Base-by-base conservation (phyloP, 1,140 invertebrate species). In the Caerostris darwini region DNA sequence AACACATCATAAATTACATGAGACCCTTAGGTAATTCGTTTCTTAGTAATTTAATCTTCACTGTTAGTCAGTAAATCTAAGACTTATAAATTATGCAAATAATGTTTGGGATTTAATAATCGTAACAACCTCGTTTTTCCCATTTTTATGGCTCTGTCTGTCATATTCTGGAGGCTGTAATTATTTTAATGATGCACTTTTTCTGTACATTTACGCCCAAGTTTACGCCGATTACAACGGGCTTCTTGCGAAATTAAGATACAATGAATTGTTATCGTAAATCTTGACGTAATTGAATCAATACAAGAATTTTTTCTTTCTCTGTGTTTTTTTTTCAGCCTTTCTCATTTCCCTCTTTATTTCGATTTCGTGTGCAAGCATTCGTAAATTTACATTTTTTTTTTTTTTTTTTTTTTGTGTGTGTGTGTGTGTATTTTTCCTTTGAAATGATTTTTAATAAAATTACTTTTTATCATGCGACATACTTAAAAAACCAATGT, bases 31-130 rank as follows among this genome's bases (percentile, higher is more conserved):
- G 7, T 12, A 77, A 77, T 50, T 77, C 53, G 34, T 50, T 77
- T 77, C 34, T 77, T 77, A 50, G 71, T 77, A 77, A 77, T 77
- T 77, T 77, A 50, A 77, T 77, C 71, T 77, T 3, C 12, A 12
- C 34, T 10, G 67, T 7, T 7, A 77, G 34, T 77, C 54, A 53
- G 17, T 53, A 69, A 89, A 89, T 89, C 87, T n/a, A 19, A 19
- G 19, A 54, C 50, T 67, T 56, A 89, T 89, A 89, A 64, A 89
- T 89, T 89, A 71, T 89, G 64, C 12, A 69, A 89, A 89, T 56
- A n/a, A 89, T 54, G 53, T 58, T 83, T 14, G 17, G 87, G 54
- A 89, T 57, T 89, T 89, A 89, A 89, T 89, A 89, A 54, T 19
- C 34, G 17, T 71, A 89, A 71, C 50, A 64, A 53, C 87, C 87